Conservation (phyloP, 2,113 vertebrate genomes). For the Pluvianellus socialis region DNA sequence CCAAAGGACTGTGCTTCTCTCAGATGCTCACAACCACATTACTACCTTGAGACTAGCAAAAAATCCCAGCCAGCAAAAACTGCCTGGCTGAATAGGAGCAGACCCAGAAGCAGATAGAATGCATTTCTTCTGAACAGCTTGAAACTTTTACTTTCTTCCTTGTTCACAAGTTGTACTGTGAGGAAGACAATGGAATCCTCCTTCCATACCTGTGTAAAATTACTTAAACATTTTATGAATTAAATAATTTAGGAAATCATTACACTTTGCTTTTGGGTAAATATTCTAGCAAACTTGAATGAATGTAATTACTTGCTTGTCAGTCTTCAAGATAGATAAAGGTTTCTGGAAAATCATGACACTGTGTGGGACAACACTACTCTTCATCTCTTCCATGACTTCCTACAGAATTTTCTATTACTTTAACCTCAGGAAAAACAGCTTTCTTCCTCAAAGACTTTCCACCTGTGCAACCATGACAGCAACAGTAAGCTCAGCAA, state of each 20-base stretch:
- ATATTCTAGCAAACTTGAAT: neutral
- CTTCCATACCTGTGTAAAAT: neutral
- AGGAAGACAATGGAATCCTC: neutral
- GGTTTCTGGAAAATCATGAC: neutral
- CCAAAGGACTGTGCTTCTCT: neutral
- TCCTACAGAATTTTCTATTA: neutral
- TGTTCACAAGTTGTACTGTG: neutral
- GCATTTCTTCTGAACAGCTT: neutral
- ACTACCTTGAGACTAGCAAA: neutral
- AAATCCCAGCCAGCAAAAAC: neutral
- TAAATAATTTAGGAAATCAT: slow-evolving; percentile 1
- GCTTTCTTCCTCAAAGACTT: neutral
- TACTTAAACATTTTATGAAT: slow-evolving; percentile 11
- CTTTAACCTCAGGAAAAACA: neutral
- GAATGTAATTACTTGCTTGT: neutral
- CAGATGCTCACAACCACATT: neutral
- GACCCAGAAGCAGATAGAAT: neutral
- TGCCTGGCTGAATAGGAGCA: neutral
- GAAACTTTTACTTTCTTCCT: neutral
- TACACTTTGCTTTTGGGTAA: slow-evolving; percentile 27
- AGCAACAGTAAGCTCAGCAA: neutral
- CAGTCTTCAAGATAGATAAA: slow-evolving; percentile 12
- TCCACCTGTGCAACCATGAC: neutral
- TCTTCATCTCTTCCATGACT: neutral
- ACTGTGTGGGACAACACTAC: neutral